A percentile compares a stretch with the other conserved stretches of the same genome.
Conservation (phyloP, 2,113 vertebrate genomes). For the Eclectus roratus region DNA sequence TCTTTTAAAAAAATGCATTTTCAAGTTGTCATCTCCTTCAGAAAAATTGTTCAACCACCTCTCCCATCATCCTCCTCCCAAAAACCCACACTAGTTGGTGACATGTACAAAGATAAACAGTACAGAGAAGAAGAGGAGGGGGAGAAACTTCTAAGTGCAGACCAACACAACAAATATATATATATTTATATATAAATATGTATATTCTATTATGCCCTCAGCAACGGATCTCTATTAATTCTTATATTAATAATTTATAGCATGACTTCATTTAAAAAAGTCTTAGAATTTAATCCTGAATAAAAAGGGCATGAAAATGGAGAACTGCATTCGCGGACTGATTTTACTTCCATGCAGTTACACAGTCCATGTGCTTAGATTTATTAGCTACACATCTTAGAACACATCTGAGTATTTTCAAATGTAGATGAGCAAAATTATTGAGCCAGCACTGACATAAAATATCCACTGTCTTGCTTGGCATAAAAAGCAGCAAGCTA, state of each 20-base stretch:
- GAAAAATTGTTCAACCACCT: background rate
- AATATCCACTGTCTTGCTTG: background rate
- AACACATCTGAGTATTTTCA: slow-evolving; percentile 24
- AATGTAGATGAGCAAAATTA: slow-evolving; percentile 2
- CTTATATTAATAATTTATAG: slow-evolving; percentile 64
- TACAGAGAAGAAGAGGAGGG: background rate
- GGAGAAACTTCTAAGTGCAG: background rate
- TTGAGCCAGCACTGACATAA: background rate
- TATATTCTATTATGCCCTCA: slow-evolving; percentile 7
- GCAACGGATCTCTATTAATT: slow-evolving; percentile 55
- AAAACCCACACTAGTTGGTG: background rate
- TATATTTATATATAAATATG: background rate
- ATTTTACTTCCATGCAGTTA: slow-evolving; percentile 32
- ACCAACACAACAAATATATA: background rate
- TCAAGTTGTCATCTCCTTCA: background rate
- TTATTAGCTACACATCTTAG: slow-evolving; percentile 19
- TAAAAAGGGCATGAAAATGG: background rate
- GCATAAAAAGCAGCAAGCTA: slow-evolving; percentile 5
- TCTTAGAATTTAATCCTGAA: slow-evolving; percentile 32
- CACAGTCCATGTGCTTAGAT: background rate
- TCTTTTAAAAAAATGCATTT: slow-evolving; percentile 15
- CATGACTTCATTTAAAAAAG: slow-evolving; percentile 32
- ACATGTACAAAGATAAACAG: background rate
- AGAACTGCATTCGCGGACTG: slow-evolving; percentile 9
- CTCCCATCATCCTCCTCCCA: background rate